Percentiles rank a stretch among this genome's conserved stretches.
phyloP scores from a whole-genome alignment of 2,888 invertebrate species.

The Chorisops tibialis region DNA sequence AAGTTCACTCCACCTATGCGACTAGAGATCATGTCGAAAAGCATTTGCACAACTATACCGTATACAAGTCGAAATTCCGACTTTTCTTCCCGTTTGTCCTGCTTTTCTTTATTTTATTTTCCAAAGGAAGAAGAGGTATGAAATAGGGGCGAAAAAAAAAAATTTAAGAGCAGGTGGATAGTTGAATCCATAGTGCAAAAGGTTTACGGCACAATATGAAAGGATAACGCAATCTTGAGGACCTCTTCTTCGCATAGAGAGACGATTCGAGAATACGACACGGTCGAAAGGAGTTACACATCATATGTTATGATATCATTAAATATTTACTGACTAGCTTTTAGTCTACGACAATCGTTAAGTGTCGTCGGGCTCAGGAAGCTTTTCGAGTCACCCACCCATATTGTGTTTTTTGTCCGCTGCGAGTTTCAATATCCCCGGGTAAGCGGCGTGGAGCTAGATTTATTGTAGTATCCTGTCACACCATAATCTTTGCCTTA shows the following conservation, averaged over 20 bases:
- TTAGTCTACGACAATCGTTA: constrained; percentile 24
- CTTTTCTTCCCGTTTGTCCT: not conserved
- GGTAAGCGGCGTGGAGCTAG: constrained; percentile 6
- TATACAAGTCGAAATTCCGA: too few relatives aligned
- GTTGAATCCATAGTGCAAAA: not conserved
- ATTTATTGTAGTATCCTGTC: constrained; percentile 13
- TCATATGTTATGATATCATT: constrained; percentile 26
- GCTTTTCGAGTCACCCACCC: too few relatives aligned
- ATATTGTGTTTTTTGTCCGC: not conserved
- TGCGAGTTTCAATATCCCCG: constrained; percentile 12
- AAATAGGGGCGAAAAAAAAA: constrained; percentile 3
- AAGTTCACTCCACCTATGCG: not conserved
- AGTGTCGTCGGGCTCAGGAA: constrained; percentile 9
- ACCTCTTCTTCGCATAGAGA: too few relatives aligned
- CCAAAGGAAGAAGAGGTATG: not conserved
- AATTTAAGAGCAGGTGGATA: constrained; percentile 20
- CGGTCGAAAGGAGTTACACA: too few relatives aligned
- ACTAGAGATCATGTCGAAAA: not conserved
- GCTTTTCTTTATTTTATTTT: not conserved
- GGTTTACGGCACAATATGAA: constrained; percentile 17
- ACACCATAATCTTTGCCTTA: too few relatives aligned
- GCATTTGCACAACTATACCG: not conserved
- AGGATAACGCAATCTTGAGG: constrained; percentile 17
- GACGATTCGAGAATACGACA: too few relatives aligned
- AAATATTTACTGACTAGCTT: constrained; percentile 30